phyloP scores from a whole-genome alignment of 2,113 vertebrate genomes.

The Phalacrocorax aristotelis region DNA sequence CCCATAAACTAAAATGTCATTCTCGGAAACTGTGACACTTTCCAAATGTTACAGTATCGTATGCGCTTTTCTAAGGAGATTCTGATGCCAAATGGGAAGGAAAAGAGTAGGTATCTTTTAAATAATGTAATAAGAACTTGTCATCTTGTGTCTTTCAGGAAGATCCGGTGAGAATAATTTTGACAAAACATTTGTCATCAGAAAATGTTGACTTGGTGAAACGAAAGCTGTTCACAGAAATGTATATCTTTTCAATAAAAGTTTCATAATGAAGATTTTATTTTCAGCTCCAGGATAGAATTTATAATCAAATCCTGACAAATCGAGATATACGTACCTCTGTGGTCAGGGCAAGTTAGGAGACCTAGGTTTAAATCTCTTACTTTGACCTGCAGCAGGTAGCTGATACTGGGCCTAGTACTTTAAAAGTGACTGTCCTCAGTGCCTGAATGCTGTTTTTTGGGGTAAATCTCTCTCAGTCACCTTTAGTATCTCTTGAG shows the following conservation, averaged over 20 bases:
- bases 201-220: background rate
- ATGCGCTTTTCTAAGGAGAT: background rate
- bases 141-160: background rate
- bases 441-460: background rate
- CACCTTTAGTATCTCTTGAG: background rate
- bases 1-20: conserved; percentile 16
- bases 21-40: background rate
- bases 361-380: background rate
- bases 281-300: background rate
- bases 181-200: background rate
- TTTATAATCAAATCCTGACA: background rate
- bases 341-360: background rate
- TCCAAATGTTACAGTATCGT: background rate
- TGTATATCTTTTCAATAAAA: background rate
- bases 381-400: background rate
- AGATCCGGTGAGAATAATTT: background rate
- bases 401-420: background rate
- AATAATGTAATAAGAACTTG: background rate
- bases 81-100: background rate
- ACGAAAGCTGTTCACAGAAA: background rate
- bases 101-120: background rate
- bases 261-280: background rate
- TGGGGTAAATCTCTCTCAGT: background rate
- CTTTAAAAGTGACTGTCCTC: background rate
- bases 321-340: background rate